These are phyloP conservation scores for Chloroceryle aenea DNA, from an alignment of 2,113 vertebrate species.

Conservation along the genomic window DNA sequence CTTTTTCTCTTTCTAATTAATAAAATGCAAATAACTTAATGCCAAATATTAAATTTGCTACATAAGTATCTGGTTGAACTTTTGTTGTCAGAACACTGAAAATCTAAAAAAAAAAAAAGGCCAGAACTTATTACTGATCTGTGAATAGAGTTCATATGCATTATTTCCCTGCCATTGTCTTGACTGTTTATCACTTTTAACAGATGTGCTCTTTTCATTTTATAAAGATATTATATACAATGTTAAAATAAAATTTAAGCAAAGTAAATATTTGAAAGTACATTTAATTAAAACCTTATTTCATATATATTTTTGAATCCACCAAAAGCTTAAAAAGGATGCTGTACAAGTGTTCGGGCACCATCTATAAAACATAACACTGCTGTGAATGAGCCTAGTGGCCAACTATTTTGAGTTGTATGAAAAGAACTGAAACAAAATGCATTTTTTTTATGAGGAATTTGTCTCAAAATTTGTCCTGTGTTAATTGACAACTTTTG, in stretches of 20 bases:
- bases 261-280: conserved; percentile 14
- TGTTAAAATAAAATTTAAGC: not conserved
- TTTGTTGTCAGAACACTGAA: not conserved
- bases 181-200: not conserved
- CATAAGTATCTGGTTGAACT: not conserved
- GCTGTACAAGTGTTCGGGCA: not conserved
- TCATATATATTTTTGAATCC: not conserved
- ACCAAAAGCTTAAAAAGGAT: not conserved
- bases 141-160: not conserved
- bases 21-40: not conserved
- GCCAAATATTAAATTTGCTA: not conserved
- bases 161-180: not conserved
- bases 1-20: not conserved
- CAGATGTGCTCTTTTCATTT: not conserved
- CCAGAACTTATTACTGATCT: not conserved
- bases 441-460: not conserved
- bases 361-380: not conserved
- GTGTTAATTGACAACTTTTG: not conserved
- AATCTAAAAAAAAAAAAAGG: not conserved
- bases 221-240: not conserved
- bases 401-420: not conserved
- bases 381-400: not conserved
- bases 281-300: conserved; percentile 9
- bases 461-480: not conserved
- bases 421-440: not conserved